Evolutionary conservation across 2,888 invertebrate species (phyloP), one percentile per base, ranked within the genome.

Genomic region (Agelastica alni): DNA sequence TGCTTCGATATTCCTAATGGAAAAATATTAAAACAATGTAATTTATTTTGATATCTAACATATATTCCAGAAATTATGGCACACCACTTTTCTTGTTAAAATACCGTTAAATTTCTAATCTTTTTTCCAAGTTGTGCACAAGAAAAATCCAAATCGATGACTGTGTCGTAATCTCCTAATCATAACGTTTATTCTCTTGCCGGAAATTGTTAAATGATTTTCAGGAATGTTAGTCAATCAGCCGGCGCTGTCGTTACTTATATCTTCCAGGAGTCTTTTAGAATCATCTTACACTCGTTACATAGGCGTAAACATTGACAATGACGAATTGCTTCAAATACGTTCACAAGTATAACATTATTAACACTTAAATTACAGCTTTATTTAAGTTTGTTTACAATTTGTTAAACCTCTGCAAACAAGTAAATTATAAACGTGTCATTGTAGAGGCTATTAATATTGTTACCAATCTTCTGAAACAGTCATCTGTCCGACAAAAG

Each of bases 171-270:
- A 34, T 34, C 34, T 14, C 7, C 9, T 37, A 37, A 39, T 39
- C 20, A 39, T 20, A 39, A 39, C 20, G 20, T 39, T 39, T 39
- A 43, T 16, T 43, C 28, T 9, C 30, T 14, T 43, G 30, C 43
- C 43, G 43, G 43, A 43, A 30, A 43, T 17, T 31, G 31, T 43
- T 43, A 17, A 43, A 43, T 12, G 26, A 43, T 16, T 43, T 43
- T 43, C 30, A 17, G 10, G 43, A 30, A 43, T 30, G 30, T 18
- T 43, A 30, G 43, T 12, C n/a, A 31, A 43, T 43, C 30, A 17
- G 16, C 17, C 10, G 43, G 43, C 17, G 37, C 28, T 43, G 43
- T 17, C 30, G 30, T 43, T 43, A 16, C 5, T 43, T 30, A 43
- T 43, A 12, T 10, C 18, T 43, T 31, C 43, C 30, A 30, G 30